phyloP scores from a whole-genome alignment of 2,113 vertebrate genomes.

The Sigmodon hispidus region DNA sequence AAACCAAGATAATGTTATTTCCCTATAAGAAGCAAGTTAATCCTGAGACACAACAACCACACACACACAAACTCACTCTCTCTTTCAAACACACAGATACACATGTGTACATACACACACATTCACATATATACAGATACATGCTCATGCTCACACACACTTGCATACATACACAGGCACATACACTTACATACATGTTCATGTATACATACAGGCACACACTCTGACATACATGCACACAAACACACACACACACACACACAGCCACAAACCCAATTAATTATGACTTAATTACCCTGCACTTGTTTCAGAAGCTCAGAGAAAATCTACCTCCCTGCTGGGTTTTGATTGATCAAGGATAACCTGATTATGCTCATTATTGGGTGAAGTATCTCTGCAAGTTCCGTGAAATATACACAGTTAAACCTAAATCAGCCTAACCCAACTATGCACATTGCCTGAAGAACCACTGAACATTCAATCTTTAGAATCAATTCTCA shows the following conservation, averaged over 20 bases:
- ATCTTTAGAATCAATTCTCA: slow-evolving; percentile 55
- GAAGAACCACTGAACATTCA: slow-evolving; percentile 4
- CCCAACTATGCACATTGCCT: background rate
- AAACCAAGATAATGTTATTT: slow-evolving; percentile 54
- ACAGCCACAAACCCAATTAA: background rate
- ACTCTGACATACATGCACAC: background rate
- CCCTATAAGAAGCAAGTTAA: slow-evolving; percentile 38
- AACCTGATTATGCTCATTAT: background rate
- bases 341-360: background rate
- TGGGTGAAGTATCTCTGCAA: slow-evolving; percentile 41
- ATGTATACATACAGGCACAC: background rate
- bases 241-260: background rate
- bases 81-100: background rate
- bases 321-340: background rate
- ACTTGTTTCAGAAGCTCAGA: slow-evolving; percentile 57
- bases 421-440: background rate
- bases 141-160: background rate
- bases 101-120: background rate
- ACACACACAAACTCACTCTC: background rate
- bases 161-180: background rate
- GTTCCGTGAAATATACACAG: background rate
- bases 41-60: background rate
- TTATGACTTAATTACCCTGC: slow-evolving; percentile 13
- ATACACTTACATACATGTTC: background rate
- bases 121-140: background rate